Percentiles rank a stretch among this genome's conserved stretches.
Evolutionary conservation across 2,113 vertebrate genomes (phyloP).

Genomic region (Thalassoma bifasciatum): DNA sequence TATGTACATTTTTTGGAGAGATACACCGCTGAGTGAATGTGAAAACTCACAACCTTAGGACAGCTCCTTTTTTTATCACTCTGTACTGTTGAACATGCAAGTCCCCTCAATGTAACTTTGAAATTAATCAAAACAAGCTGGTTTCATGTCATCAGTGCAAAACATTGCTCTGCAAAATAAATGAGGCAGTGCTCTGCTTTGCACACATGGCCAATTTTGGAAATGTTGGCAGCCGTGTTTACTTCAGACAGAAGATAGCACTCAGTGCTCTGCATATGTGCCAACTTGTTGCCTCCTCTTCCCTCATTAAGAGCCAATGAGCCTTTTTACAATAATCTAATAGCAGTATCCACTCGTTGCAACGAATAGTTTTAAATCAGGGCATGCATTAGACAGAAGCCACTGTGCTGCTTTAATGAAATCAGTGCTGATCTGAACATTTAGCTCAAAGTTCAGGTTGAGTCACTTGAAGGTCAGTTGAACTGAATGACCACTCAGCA

Average conservation of each 20-base stretch:
- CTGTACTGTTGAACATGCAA: slow-evolving; percentile 16
- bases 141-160: slow-evolving; percentile 41
- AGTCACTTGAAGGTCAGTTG: background rate
- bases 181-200: slow-evolving; percentile 19
- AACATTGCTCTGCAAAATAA: slow-evolving; percentile 48
- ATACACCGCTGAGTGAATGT: slow-evolving; percentile 31
- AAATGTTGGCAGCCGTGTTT: slow-evolving; percentile 56
- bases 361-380: background rate
- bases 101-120: slow-evolving; percentile 3
- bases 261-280: slow-evolving; percentile 40
- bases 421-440: background rate
- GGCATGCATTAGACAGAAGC: background rate
- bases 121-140: slow-evolving; percentile 45
- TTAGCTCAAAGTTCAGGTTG: background rate
- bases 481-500: background rate
- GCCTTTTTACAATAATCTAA: slow-evolving; percentile 16
- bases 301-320: slow-evolving; percentile 19
- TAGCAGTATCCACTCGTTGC: background rate
- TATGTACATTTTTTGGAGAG: slow-evolving; percentile 7
- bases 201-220: slow-evolving; percentile 69
- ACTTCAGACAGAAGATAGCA: slow-evolving; percentile 47
- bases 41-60: slow-evolving; percentile 14
- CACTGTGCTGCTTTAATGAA: background rate
- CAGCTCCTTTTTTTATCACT: slow-evolving; percentile 17
- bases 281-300: slow-evolving; percentile 30